These are phyloP conservation scores for Reticulitermes speratus DNA, from an alignment of 1,140 invertebrate genomes.

Conservation along the genomic window DNA sequence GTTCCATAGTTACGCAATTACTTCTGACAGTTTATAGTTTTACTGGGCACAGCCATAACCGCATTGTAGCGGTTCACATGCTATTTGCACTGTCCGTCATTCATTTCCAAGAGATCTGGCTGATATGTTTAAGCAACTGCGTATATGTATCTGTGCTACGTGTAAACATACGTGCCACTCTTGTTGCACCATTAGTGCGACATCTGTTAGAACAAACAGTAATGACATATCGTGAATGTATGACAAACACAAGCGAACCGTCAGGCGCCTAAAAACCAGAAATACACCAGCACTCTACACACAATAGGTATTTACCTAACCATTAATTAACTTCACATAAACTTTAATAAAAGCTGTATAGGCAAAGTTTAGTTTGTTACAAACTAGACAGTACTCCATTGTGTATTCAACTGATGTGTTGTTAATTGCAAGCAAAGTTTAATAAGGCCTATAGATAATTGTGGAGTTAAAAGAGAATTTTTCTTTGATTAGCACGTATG, in stretches of 20 bases:
- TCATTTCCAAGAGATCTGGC: not conserved
- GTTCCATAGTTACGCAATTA: not conserved
- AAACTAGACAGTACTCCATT: not conserved
- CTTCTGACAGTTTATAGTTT: not conserved
- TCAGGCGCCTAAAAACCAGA: not conserved
- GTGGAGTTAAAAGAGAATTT: no score
- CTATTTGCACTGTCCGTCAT: not conserved
- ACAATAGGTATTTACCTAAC: not conserved
- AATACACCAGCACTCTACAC: not conserved
- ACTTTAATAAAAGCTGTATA: not conserved
- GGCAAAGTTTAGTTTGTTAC: not conserved
- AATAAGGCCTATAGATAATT: not conserved
- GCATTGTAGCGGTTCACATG: not conserved
- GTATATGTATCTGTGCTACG: not conserved
- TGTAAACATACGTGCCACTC: not conserved
- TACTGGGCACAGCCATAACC: not conserved
- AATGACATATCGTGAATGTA: not conserved
- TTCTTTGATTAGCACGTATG: no score
- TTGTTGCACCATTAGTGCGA: not conserved
- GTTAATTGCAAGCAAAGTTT: not conserved
- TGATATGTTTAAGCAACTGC: not conserved
- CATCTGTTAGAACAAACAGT: not conserved
- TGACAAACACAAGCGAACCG: not conserved
- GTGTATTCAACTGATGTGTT: not conserved
- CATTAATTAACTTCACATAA: not conserved